Base-by-base conservation (phyloP, 2,888 invertebrate genomes). In the Lottia gigantea region DNA sequence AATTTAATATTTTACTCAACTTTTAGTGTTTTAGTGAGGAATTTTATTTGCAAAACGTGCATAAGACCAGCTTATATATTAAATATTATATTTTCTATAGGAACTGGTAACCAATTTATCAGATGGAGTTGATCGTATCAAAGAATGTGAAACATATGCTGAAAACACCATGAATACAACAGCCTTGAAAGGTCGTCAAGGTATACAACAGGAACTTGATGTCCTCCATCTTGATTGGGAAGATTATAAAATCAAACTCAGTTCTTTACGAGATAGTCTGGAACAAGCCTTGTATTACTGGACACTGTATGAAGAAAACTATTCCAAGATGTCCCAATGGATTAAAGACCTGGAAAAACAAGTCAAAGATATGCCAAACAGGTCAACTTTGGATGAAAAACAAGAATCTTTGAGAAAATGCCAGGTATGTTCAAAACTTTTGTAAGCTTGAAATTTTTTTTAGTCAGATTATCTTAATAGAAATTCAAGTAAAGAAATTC, bases 281-380 rank as follows among this genome's bases (percentile, higher is more conserved):
- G 92, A 93, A 76, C 91, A 92, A 73, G 92, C 94, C 0, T 89
- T 95, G 1, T 91, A 92, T 67, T 94, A 94, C 85, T 97, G 97
- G 97, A 92, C 93, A 78, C 93, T 93, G 73, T 97, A 96, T 88
- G 97, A 97, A 85, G 91, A 92, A 63, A 92, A 93, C 46, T 91
- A 95, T 62, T 95, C 96, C 77, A 91, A 91, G 31, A 92, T 95
- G 46, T 94, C 94, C 15, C 93, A 93, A 80, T 97, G 97, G 97
- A 93, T 97, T 78, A 93, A 95, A 83, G 91, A 92, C 45, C 93
- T 93, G 86, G 97, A 97, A 90, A 91, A 92, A 12, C 92, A 93
- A 70, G 94, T 97, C 86, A 92, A 95, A 68, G 95, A 96, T 81
- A 95, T 95, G 87, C 93, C 93, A 76, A 90, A 96, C 3, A 93